phyloP scores from a whole-genome alignment of 2,888 invertebrate species.

The Hyppa rectilinea region DNA sequence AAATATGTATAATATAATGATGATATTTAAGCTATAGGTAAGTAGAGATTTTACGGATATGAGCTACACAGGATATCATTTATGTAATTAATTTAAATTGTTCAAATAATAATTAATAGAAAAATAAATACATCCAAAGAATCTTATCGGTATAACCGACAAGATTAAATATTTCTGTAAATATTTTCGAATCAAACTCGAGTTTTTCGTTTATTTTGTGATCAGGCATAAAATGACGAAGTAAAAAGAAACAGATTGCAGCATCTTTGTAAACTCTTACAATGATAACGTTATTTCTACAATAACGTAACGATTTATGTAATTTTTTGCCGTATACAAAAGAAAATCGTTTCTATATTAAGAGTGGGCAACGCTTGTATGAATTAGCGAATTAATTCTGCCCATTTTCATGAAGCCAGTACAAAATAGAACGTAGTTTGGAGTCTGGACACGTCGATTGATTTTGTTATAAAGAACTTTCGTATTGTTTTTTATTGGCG shows the following conservation, averaged over 20 bases:
- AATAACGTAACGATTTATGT: not conserved
- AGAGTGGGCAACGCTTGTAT: too few species aligned
- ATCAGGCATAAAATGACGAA: conserved; percentile 19
- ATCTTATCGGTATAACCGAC: conserved; percentile 21
- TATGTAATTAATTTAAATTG: conserved; percentile 12
- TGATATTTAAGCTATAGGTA: too few species aligned
- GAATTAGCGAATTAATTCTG: not conserved
- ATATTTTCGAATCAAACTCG: conserved; percentile 39
- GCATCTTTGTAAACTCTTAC: conserved; percentile 7
- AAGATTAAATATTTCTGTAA: conserved; percentile 23
- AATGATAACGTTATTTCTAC: conserved; percentile 21
- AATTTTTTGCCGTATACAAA: not conserved
- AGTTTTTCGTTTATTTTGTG: conserved; percentile 19
- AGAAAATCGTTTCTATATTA: not conserved
- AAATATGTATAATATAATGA: too few species aligned
- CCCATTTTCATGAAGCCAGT: not conserved
- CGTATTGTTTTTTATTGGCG: not conserved
- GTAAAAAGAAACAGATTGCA: conserved; percentile 18
- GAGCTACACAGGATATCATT: not conserved
- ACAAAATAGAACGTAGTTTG: not conserved
- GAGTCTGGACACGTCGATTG: not conserved
- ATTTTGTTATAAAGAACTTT: not conserved
- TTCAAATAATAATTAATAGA: conserved; percentile 15
- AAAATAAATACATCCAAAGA: conserved; percentile 1
- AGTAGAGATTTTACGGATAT: not conserved